Evolutionary conservation across 2,888 invertebrate genomes (phyloP).

Genomic region (Axea sp.): DNA sequence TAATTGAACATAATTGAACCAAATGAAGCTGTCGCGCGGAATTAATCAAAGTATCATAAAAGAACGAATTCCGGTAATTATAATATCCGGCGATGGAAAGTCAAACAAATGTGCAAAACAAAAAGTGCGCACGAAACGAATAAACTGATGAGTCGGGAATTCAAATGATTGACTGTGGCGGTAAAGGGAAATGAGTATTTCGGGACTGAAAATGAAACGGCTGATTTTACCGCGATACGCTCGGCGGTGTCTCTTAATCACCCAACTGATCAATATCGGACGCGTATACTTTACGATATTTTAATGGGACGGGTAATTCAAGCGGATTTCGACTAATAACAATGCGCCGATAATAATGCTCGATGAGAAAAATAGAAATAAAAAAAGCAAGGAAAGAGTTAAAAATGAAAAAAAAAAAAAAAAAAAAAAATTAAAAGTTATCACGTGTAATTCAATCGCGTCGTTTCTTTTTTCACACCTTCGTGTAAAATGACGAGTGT

Average conservation of each 20-base stretch:
- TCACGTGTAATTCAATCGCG: no score
- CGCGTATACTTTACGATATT: conserved; percentile 42
- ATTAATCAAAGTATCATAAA: conserved; percentile 31
- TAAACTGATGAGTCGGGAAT: conserved; percentile 53
- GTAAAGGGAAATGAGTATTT: conserved; percentile 57
- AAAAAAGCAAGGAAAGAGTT: no score
- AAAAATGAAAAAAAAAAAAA: no score
- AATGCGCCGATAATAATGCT: conserved; percentile 19
- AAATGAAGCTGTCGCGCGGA: conserved; percentile 3
- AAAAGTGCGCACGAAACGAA: conserved; percentile 34
- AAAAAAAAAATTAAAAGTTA: no score
- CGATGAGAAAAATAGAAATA: no score
- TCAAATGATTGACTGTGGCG: conserved; percentile 47
- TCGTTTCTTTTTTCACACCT: no score
- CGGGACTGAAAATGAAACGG: conserved; percentile 56
- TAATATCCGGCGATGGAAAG: conserved; percentile 24
- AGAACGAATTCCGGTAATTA: conserved; percentile 34
- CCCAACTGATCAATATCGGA: conserved; percentile 52
- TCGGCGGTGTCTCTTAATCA: conserved; percentile 58
- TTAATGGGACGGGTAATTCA: conserved; percentile 48
- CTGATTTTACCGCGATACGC: conserved; percentile 49
- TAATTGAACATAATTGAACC: neutral
- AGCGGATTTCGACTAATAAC: conserved; percentile 38
- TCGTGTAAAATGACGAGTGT: no score
- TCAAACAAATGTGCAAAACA: conserved; percentile 22